These are phyloP conservation scores for Drosophila sulfurigaster DNA, from an alignment of 1,140 invertebrate genomes.

Conservation along the genomic window DNA sequence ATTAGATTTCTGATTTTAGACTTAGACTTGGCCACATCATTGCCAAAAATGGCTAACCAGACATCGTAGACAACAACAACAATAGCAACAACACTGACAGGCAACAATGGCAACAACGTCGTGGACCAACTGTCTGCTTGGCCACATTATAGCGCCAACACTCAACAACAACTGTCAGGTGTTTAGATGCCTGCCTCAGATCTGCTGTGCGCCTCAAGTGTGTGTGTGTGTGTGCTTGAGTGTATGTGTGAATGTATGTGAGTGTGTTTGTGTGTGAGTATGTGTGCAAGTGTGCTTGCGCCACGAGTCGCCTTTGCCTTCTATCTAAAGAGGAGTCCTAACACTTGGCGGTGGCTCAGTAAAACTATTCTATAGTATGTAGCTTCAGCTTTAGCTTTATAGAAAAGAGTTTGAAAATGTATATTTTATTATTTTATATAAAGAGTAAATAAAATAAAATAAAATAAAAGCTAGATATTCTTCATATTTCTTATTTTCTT, in stretches of 20 bases:
- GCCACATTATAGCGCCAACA: constrained; percentile 64
- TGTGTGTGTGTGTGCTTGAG: background rate
- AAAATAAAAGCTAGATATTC: too few species aligned
- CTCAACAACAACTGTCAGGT: constrained; percentile 71
- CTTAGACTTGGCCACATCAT: constrained; percentile 41
- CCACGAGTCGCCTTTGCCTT: constrained; percentile 59
- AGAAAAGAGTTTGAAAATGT: too few species aligned
- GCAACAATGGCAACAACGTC: constrained; percentile 34
- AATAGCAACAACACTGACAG: constrained; percentile 38
- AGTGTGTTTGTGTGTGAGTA: background rate
- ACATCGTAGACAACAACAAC: constrained; percentile 31
- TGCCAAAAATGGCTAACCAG: constrained; percentile 57
- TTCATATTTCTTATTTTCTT: too few species aligned
- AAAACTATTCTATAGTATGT: background rate
- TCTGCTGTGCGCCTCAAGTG: background rate
- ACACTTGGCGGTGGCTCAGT: background rate
- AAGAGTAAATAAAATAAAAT: too few species aligned
- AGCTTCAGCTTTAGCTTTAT: background rate
- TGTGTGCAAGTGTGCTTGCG: constrained; percentile 34
- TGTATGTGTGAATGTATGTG: background rate
- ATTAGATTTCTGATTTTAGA: constrained; percentile 32
- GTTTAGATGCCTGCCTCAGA: constrained; percentile 58
- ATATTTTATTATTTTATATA: too few species aligned
- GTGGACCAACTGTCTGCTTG: constrained; percentile 31
- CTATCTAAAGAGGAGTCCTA: background rate